A percentile compares a stretch with the other conserved stretches of the same genome.
phyloP scores from a whole-genome alignment of 2,797 vertebrate genomes.

The Gobionotothen gibberifrons region DNA sequence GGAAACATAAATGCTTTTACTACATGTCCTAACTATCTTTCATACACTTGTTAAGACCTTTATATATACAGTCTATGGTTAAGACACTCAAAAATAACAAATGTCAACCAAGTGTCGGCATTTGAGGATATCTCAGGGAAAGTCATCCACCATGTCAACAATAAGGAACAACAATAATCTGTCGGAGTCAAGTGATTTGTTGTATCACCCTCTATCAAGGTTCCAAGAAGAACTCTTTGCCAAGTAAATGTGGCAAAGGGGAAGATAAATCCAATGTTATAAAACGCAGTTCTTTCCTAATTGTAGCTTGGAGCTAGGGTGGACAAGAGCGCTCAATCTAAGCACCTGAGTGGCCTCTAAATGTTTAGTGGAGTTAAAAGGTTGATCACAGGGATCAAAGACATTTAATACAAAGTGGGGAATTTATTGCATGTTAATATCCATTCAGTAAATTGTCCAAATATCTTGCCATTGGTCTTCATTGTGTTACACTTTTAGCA shows the following conservation, averaged over 20 bases:
- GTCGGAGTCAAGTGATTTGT: not conserved
- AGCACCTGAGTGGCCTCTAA: constrained; percentile 15
- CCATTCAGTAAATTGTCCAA: constrained; percentile 7
- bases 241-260: not conserved
- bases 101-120: not conserved
- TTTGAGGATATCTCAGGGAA: not conserved
- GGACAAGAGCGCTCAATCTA: not conserved
- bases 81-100: not conserved
- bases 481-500: constrained; percentile 7
- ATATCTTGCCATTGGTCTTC: not conserved
- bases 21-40: not conserved
- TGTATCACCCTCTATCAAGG: not conserved
- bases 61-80: not conserved
- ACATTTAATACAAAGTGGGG: constrained; percentile 15
- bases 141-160: not conserved
- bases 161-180: not conserved
- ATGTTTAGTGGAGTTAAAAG: constrained; percentile 22
- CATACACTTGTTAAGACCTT: too few relatives aligned
- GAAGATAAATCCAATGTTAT: not conserved
- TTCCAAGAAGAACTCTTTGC: not conserved
- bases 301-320: not conserved
- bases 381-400: constrained; percentile 13
- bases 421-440: constrained; percentile 14
- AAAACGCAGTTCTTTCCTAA: not conserved
- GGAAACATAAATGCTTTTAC: not conserved